These are phyloP conservation scores for Allolobophora icterica DNA, from an alignment of 2,888 invertebrate species.

Conservation along the genomic window DNA sequence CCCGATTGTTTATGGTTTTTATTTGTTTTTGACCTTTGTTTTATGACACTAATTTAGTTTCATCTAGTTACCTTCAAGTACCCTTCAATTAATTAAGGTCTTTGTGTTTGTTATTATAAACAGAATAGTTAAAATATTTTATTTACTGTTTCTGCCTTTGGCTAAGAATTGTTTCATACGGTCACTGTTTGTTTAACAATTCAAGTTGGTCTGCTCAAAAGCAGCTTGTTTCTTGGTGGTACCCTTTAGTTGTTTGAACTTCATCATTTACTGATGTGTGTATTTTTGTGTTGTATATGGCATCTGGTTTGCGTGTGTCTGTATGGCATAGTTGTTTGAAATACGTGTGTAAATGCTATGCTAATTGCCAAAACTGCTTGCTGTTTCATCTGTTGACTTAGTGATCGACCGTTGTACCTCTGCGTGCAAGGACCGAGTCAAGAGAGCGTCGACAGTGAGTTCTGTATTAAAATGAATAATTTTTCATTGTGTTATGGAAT, in stretches of 20 bases:
- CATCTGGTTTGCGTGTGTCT: not conserved
- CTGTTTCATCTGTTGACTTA: conserved; percentile 48
- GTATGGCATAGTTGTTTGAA: not conserved
- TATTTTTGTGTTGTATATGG: not conserved
- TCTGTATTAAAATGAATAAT: not conserved
- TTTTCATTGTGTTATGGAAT: too few species aligned
- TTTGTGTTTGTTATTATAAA: too few species aligned
- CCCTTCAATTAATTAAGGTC: too few species aligned
- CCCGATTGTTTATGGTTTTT: not conserved
- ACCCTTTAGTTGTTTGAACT: too few species aligned
- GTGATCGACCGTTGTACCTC: conserved; percentile 70
- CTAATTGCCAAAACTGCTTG: not conserved
- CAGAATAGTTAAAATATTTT: too few species aligned
- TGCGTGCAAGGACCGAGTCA: conserved; percentile 70
- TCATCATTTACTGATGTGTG: too few species aligned
- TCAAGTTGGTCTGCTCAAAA: too few species aligned
- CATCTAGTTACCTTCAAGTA: too few species aligned
- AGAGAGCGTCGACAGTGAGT: conserved; percentile 67
- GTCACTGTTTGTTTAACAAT: not conserved
- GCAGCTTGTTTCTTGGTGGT: too few species aligned
- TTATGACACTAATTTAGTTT: too few species aligned
- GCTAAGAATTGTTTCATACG: not conserved
- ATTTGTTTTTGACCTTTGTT: not conserved
- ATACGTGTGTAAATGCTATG: not conserved
- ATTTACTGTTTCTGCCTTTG: not conserved